Percentiles rank a stretch among this genome's conserved stretches.
Conservation (phyloP, 1,140 invertebrate species). For the Aethina tumida region DNA sequence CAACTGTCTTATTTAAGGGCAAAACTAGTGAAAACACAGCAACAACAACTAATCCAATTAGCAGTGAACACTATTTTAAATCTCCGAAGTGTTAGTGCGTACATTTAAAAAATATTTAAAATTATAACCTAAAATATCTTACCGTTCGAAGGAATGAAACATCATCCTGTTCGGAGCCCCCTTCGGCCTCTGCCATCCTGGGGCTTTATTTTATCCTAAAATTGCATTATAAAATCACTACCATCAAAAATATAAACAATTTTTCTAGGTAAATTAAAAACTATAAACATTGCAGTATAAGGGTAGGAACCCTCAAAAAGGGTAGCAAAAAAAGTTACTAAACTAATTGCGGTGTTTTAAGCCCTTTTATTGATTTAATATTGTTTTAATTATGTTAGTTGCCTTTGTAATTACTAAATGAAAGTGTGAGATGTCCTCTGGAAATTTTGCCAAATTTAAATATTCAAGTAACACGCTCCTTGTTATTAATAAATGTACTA, state of each 20-base stretch:
- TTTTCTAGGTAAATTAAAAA: slow-evolving; percentile 5
- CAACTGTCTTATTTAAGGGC: no score
- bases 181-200: slow-evolving; percentile 80
- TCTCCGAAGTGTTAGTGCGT: no score
- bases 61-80: no score
- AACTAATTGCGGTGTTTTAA: not conserved
- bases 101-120: slow-evolving; percentile 7
- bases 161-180: slow-evolving; percentile 93
- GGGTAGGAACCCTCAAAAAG: slow-evolving; percentile 7
- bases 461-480: no score
- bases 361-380: slow-evolving; percentile 1
- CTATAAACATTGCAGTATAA: slow-evolving; percentile 14
- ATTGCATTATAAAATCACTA: slow-evolving; percentile 8
- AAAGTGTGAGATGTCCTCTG: no score
- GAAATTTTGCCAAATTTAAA: no score
- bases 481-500: no score
- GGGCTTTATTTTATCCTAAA: slow-evolving; percentile 21
- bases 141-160: slow-evolving; percentile 96
- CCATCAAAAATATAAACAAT: slow-evolving; percentile 6
- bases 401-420: not conserved
- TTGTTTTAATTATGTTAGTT: not conserved
- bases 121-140: slow-evolving; percentile 40
- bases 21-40: no score
- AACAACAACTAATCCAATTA: no score
- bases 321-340: slow-evolving; percentile 6